Base-by-base conservation (phyloP, 92 coral and sea anemone species). In the Porites lobata region DNA sequence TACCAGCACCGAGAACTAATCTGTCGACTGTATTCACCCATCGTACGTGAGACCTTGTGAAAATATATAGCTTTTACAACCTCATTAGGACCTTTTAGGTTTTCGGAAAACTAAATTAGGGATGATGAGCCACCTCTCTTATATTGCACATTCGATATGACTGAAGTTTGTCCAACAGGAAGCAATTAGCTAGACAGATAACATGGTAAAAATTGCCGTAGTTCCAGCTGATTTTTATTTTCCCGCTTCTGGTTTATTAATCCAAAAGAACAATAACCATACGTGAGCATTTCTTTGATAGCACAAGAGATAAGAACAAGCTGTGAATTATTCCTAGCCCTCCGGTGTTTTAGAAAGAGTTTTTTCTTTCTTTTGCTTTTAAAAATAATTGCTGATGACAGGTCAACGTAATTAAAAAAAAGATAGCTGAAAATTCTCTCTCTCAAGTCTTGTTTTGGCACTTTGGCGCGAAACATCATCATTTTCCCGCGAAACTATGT, bases 111-210 rank as follows among this genome's bases (percentile, higher is more conserved):
- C 52, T 47, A 84, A 84, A 63, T 47, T 84, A 80, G 52, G 8
- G 62, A 53, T 84, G 65, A 50, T 72, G 7, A 62, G 17, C 61
- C 50, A 14, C 81, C 9, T 1, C 26, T 64, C 81, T 82, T 14
- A 32, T 81, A 52, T 67, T 81, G 65, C 76, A 17, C 32, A 69
- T 50, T 81, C 52, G 66, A 38, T 56, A 51, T 81, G 85, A 81
- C 71, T 70, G 86, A 82, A 70, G 68, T 19, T 82, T 71, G 86
- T 82, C 77, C 57, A n/a, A 57, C 86, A 82, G 86, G 77, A 82
- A 82, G 69, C 74, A 82, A 82, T 82, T 82, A 82, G 65, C 9
- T 61, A 3, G 24, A 7, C 80, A 64, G 80, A 62, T 84, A 75
- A 84, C 52, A 61, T 21, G 79, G 69, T 50, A 56, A 51, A 82